Percentiles rank a stretch among this genome's conserved stretches.
These are phyloP conservation scores for Chaetorhynchus papuensis DNA, from an alignment of 2,113 vertebrate genomes.

Conservation along the genomic window DNA sequence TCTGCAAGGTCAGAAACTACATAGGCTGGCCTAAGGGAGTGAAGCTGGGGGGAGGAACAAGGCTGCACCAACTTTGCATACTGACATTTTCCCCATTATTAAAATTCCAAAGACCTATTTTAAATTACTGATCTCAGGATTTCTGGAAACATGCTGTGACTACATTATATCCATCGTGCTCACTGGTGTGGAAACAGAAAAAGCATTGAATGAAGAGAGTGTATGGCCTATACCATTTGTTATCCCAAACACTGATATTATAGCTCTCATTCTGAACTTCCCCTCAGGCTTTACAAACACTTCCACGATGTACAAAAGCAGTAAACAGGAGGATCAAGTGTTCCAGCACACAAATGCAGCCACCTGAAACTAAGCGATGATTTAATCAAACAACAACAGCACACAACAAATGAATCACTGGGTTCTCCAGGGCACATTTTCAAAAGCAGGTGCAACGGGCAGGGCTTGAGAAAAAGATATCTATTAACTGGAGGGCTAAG, in stretches of 20 bases:
- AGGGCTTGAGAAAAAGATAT: constrained; percentile 56
- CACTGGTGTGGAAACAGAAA: constrained; percentile 55
- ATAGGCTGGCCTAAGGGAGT: not conserved
- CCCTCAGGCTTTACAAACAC: constrained; percentile 33
- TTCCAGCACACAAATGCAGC: constrained; percentile 15
- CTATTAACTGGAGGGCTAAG: constrained; percentile 39
- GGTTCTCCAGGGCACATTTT: constrained; percentile 40
- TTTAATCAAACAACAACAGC: constrained; percentile 36
- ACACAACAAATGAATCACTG: constrained; percentile 19
- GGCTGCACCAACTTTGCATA: constrained; percentile 23
- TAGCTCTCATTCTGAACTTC: constrained; percentile 21
- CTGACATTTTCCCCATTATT: constrained; percentile 52
- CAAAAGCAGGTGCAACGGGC: constrained; percentile 60
- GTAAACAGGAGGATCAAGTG: constrained; percentile 53
- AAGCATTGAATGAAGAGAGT: constrained; percentile 27
- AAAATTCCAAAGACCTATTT: constrained; percentile 60
- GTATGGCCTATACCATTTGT: constrained; percentile 31
- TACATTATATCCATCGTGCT: constrained; percentile 52
- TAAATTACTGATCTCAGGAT: constrained; percentile 56
- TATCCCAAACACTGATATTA: constrained; percentile 19
- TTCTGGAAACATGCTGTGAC: constrained; percentile 62
- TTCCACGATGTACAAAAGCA: not conserved
- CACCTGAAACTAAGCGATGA: constrained; percentile 60
- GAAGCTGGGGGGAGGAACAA: not conserved
- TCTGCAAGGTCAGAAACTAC: not conserved